A percentile compares a stretch with the other conserved stretches of the same genome.
These are phyloP conservation scores for Leptopilina boulardi DNA, from an alignment of 1,140 invertebrate species.

Conservation along the genomic window DNA sequence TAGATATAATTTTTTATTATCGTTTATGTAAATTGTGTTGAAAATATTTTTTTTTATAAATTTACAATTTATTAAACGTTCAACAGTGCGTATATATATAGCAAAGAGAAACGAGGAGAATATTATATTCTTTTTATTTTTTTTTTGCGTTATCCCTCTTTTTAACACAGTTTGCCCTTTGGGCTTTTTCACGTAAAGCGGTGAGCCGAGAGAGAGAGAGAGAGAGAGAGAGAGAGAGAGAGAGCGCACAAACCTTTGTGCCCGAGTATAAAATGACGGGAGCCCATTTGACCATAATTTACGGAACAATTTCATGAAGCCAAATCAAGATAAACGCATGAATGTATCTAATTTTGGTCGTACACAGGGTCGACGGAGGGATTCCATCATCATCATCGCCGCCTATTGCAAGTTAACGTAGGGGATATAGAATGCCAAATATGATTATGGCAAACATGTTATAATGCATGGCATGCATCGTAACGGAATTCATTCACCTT, in stretches of 20 bases:
- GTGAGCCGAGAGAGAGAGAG: too few relatives aligned
- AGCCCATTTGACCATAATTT: slow-evolving; percentile 20
- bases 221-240: too few relatives aligned
- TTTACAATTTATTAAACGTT: neutral
- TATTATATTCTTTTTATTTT: neutral
- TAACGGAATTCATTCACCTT: slow-evolving; percentile 43
- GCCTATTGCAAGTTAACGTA: slow-evolving; percentile 25
- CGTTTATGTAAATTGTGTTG: neutral
- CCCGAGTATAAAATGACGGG: neutral
- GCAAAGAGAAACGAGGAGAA: neutral
- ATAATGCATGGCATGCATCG: slow-evolving; percentile 44
- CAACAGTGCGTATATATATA: neutral
- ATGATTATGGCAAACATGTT: slow-evolving; percentile 48
- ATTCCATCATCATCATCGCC: slow-evolving; percentile 30
- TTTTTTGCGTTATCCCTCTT: neutral
- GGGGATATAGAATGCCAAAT: slow-evolving; percentile 39
- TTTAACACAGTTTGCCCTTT: neutral
- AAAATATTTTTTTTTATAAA: neutral
- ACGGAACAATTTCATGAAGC: slow-evolving; percentile 22
- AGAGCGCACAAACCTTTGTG: neutral
- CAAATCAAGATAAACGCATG: slow-evolving; percentile 37
- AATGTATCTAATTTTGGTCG: slow-evolving; percentile 37
- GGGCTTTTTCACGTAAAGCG: slow-evolving; percentile 5
- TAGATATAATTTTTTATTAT: too few relatives aligned
- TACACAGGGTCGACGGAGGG: slow-evolving; percentile 27